A percentile compares a stretch with the other conserved stretches of the same genome.
These are phyloP conservation scores for Cirrhinus mrigala DNA, from an alignment of 2,797 vertebrate species.

Conservation along the genomic window DNA sequence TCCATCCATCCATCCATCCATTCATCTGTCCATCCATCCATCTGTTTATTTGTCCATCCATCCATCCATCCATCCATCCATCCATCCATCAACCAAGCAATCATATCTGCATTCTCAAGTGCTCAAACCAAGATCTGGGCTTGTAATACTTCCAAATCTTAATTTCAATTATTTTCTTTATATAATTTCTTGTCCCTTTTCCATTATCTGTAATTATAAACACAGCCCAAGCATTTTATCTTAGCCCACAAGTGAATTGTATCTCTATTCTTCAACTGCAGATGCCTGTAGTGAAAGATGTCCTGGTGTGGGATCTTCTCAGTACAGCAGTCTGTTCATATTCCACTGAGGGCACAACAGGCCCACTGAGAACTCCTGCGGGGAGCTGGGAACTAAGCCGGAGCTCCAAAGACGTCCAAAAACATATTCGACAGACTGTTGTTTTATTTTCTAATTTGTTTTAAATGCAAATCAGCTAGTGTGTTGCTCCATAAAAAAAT, in stretches of 20 bases:
- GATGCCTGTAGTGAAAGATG: constrained; percentile 22
- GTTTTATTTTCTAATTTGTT: constrained; percentile 25
- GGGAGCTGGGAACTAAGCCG: constrained; percentile 39
- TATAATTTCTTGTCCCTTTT: too few species aligned
- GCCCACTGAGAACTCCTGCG: constrained; percentile 22
- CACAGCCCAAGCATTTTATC: neutral
- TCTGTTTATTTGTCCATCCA: too few species aligned
- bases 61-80: neutral
- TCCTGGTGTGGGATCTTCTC: constrained; percentile 28
- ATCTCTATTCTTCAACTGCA: neutral
- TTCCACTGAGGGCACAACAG: constrained; percentile 50
- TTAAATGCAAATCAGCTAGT: neutral
- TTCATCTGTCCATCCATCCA: too few species aligned
- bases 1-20: too few species aligned
- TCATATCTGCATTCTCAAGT: neutral
- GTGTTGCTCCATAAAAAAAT: neutral
- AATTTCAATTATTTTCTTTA: neutral
- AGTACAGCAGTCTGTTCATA: constrained; percentile 52
- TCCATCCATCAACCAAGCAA: neutral
- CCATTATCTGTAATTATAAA: neutral
- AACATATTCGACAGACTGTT: constrained; percentile 18
- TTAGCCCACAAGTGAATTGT: neutral
- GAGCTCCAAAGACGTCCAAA: constrained; percentile 15
- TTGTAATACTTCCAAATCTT: neutral
- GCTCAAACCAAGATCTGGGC: neutral